A percentile compares a stretch with the other conserved stretches of the same genome.
phyloP scores from a whole-genome alignment of 2,797 vertebrate genomes.

The Simalia tracyae region DNA sequence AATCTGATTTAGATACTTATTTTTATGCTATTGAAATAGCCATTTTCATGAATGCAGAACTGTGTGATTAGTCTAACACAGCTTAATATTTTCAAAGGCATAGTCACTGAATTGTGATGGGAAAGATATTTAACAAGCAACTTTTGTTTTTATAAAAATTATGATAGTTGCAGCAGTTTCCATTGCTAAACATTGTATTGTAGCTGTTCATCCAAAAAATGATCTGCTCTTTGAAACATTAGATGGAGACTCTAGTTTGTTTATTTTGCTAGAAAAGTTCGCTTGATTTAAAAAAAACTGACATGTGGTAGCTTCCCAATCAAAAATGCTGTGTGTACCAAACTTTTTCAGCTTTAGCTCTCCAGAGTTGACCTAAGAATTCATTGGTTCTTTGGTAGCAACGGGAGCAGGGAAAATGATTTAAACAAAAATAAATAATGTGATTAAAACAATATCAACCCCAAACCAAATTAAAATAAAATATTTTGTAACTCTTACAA shows the following conservation, averaged over 20 bases:
- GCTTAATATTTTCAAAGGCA: background rate
- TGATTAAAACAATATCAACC: background rate
- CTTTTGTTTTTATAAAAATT: background rate
- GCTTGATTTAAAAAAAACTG: background rate
- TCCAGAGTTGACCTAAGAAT: background rate
- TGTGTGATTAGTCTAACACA: background rate
- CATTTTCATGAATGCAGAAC: slow-evolving; percentile 3
- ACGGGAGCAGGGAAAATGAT: background rate
- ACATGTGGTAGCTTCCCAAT: background rate
- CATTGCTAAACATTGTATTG: background rate
- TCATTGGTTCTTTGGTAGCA: background rate
- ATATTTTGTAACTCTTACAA: too few species aligned
- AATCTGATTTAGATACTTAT: background rate
- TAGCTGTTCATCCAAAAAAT: background rate
- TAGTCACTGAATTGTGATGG: background rate
- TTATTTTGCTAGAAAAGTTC: background rate
- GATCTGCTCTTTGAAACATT: background rate
- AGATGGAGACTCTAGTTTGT: background rate
- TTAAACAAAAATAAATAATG: background rate
- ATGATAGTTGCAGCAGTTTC: background rate
- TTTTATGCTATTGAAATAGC: background rate
- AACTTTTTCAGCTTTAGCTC: background rate
- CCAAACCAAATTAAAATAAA: background rate
- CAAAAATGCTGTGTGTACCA: background rate
- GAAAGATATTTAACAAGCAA: background rate